Conservation (phyloP, 2,888 invertebrate genomes). For the Miltochrista miniata region DNA sequence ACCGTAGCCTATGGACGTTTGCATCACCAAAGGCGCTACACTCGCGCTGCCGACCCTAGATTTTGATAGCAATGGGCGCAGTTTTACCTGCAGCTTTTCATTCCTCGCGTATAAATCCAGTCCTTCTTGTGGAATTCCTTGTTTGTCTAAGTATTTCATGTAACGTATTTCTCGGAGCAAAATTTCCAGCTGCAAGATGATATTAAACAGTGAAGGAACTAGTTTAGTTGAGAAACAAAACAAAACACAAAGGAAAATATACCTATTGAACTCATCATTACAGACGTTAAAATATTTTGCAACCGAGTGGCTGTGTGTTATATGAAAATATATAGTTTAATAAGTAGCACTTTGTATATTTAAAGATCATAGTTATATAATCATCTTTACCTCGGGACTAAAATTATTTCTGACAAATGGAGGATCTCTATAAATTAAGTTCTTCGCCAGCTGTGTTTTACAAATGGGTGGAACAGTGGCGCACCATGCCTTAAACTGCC, state of each 20-base stretch:
- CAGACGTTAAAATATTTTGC: too few relatives aligned
- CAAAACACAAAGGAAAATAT: too few relatives aligned
- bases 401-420: constrained; percentile 87
- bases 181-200: constrained; percentile 82
- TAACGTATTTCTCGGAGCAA: constrained; percentile 93
- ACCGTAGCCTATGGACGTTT: too few relatives aligned
- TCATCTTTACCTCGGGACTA: constrained; percentile 78
- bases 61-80: too few relatives aligned
- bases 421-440: constrained; percentile 82
- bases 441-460: constrained; percentile 84
- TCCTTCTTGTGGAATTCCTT: constrained; percentile 85
- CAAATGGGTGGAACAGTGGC: constrained; percentile 86
- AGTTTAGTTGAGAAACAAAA: too few relatives aligned
- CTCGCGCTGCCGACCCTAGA: too few relatives aligned
- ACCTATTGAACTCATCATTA: neutral
- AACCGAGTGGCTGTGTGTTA: too few relatives aligned
- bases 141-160: constrained; percentile 86
- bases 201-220: neutral
- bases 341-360: too few relatives aligned
- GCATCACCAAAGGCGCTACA: too few relatives aligned
- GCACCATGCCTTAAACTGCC: constrained; percentile 88
- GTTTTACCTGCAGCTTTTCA: constrained; percentile 85
- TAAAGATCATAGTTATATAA: too few relatives aligned
- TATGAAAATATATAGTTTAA: too few relatives aligned
- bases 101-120: constrained; percentile 86